Evolutionary conservation across 1,140 invertebrate genomes (phyloP).

Genomic region (Orchestia grillus): DNA sequence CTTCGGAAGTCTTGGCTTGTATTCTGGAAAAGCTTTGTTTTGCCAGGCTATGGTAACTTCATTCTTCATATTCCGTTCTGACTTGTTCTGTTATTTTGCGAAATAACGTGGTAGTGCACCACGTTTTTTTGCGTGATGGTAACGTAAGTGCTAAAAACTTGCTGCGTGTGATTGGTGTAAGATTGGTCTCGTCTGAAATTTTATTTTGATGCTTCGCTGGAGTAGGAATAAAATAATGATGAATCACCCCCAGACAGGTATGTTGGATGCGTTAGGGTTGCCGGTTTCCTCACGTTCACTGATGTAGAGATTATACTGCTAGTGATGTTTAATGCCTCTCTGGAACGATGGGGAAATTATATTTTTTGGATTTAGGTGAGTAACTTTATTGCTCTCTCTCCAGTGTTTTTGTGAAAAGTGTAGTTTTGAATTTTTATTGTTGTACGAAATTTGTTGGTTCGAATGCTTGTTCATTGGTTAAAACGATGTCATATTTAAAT

Average conservation of each 20-base stretch:
- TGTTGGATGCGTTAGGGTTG: too few species aligned
- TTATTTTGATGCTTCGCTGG: not conserved
- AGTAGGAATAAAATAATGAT: not conserved
- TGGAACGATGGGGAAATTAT: not conserved
- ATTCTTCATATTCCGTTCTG: not conserved
- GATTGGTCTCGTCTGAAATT: not conserved
- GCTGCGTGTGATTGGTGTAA: not conserved
- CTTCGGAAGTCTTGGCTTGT: not conserved
- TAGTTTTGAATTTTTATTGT: not conserved
- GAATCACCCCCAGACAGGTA: not conserved
- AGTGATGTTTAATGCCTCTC: not conserved
- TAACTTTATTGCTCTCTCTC: not conserved
- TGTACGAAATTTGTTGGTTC: not conserved
- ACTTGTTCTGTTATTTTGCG: not conserved
- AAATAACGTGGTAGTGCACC: not conserved
- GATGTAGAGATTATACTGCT: too few species aligned
- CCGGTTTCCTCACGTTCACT: too few species aligned
- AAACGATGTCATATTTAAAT: not conserved
- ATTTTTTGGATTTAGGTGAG: not conserved
- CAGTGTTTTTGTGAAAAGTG: too few species aligned
- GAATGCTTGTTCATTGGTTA: not conserved
- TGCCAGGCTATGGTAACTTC: not conserved
- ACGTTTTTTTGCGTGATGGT: not conserved
- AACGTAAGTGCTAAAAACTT: not conserved
- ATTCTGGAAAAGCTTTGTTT: not conserved